phyloP scores from a whole-genome alignment of 1,140 invertebrate genomes.

The Drosophila obscura region DNA sequence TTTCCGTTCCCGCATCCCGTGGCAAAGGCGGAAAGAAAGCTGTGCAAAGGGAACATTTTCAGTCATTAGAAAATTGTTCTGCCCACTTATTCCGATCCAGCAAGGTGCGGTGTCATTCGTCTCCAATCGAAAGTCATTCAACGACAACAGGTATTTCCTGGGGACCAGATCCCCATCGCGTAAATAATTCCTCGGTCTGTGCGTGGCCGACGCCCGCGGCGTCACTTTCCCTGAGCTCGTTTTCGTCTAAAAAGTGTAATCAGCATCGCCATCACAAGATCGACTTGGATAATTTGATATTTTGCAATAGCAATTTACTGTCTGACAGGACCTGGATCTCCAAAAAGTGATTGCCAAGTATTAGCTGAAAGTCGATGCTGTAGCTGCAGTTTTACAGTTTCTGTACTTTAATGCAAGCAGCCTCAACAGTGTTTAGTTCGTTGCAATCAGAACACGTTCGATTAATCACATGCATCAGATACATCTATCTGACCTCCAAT shows the following conservation, averaged over 20 bases:
- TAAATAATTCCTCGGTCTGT: conserved; percentile 60
- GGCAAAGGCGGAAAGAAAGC: conserved; percentile 88
- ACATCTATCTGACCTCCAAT: background rate
- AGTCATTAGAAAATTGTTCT: conserved; percentile 27
- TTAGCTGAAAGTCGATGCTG: conserved; percentile 41
- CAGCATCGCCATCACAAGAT: conserved; percentile 26
- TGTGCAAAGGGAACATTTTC: conserved; percentile 54
- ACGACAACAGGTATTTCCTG: conserved; percentile 11
- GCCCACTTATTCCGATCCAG: conserved; percentile 29
- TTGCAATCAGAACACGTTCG: background rate
- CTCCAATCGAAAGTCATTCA: conserved; percentile 68
- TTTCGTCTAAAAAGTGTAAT: conserved; percentile 61
- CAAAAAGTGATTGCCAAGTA: conserved; percentile 32
- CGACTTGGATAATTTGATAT: conserved; percentile 61
- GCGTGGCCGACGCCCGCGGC: conserved; percentile 32
- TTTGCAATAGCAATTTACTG: conserved; percentile 61
- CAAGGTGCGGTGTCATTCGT: conserved; percentile 61
- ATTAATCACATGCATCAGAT: conserved; percentile 6
- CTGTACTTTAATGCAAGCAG: background rate
- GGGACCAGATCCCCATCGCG: conserved; percentile 35
- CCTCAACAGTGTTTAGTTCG: background rate
- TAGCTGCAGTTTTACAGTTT: conserved; percentile 1
- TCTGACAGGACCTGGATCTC: conserved; percentile 40
- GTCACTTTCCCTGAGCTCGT: conserved; percentile 50
- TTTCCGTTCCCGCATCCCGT: conserved; percentile 86